Evolutionary conservation across 2,113 vertebrate species (phyloP).

Genomic region (Capreolus pygargus): DNA sequence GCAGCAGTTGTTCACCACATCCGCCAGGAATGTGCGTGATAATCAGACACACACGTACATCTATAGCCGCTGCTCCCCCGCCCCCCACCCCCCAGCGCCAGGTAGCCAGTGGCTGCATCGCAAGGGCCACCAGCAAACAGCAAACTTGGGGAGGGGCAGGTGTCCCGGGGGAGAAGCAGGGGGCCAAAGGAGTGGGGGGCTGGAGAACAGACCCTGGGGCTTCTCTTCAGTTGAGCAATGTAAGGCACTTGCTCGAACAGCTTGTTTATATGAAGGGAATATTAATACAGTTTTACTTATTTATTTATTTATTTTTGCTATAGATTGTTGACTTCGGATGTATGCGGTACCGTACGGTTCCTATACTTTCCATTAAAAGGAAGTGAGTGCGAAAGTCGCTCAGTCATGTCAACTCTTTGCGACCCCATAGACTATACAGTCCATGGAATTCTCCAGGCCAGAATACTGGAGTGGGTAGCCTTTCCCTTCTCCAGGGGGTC

Average conservation of each 20-base stretch:
- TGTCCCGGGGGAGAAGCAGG: background rate
- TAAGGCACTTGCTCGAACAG: background rate
- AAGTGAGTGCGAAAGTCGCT: background rate
- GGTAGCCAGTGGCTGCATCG: background rate
- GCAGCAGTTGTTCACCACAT: background rate
- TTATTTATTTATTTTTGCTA: background rate
- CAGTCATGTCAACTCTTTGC: background rate
- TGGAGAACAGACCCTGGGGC: background rate
- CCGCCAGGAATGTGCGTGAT: background rate
- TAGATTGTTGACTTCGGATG: background rate
- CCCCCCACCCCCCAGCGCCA: background rate
- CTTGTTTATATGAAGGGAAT: background rate
- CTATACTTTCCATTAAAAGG: background rate
- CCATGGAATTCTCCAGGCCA: background rate
- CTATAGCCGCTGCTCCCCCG: background rate
- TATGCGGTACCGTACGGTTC: background rate
- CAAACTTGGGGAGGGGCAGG: fast-evolving
- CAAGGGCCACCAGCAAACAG: background rate
- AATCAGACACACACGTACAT: background rate
- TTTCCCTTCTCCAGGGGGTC: background rate
- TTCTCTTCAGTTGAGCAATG: background rate
- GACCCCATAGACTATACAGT: background rate
- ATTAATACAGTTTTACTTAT: background rate
- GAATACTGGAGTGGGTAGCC: background rate
- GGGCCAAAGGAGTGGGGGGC: background rate